Evolutionary conservation across 2,888 invertebrate genomes (phyloP), one percentile per base, ranked within the genome.

Genomic region (Eupithecia centaureata): DNA sequence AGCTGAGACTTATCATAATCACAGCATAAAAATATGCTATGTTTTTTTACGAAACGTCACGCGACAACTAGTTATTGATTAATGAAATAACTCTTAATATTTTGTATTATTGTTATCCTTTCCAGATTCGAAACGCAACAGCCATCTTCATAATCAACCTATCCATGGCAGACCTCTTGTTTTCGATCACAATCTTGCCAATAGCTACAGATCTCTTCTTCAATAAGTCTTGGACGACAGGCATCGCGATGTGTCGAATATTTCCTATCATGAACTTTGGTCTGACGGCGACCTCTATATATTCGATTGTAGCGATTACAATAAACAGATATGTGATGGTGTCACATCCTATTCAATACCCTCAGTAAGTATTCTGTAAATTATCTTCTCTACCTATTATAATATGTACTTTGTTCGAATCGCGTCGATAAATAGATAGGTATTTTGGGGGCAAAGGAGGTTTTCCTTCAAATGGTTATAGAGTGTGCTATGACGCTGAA

Each of bases 131-230:
- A 32, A 74, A 73, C 28, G 75, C 75, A 28, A 73, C 75, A 18
- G 73, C 72, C 25, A 62, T 73, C 18, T 75, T 75, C 30, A 75
- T 75, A 54, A 73, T 73, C 25, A 70, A 73, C 56, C 32, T 73
- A 12, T 68, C 73, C 0, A 54, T 72, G 0, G 56, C 68, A 4
- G 75, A 75, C 51, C 63, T 73, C 0, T 60, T 75, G 18, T 73
- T 61, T 64, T 51, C 69, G 13, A 38, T 22, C 22, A 51, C 59
- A 15, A 42, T 69, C n/a, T 18, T 73, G 10, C 75, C 75, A 1
- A 51, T 71, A 32, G 47, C 65, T 1, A 51, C 63, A 12, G 12
- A 42, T 5, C 28, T 65, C 47, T 70, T 67, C 61, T 61, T 67
- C 38, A 65, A 64, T 0, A 25, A 51, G 7, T 64, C 65, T 30